phyloP scores from a whole-genome alignment of 2,797 vertebrate genomes.

The Lerista edwardsae region DNA sequence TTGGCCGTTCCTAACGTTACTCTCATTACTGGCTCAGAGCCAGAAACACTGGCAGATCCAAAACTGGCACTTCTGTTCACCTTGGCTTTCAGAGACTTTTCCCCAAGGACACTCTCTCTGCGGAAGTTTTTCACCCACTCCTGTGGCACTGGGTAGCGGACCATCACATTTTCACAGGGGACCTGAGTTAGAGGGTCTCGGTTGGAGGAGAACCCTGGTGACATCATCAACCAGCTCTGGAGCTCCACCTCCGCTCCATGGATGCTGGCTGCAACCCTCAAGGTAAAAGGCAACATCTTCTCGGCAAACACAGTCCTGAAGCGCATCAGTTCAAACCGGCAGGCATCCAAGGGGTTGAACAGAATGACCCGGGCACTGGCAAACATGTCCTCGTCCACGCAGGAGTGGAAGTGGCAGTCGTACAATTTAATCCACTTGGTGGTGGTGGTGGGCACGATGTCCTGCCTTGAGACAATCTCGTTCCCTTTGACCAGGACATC shows the following conservation, averaged over 20 bases:
- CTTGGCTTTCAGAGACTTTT: constrained; percentile 89
- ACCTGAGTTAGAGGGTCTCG: constrained; percentile 83
- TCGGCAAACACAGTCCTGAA: constrained; percentile 85
- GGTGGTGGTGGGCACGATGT: constrained; percentile 89
- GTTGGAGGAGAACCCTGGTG: constrained; percentile 86
- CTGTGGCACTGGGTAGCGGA: constrained; percentile 86
- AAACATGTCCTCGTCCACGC: constrained; percentile 82
- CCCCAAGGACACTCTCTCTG: constrained; percentile 85
- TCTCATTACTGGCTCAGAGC: constrained; percentile 90
- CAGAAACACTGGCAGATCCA: constrained; percentile 82
- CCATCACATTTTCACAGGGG: constrained; percentile 88
- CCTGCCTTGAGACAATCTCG: constrained; percentile 87
- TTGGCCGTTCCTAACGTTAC: constrained; percentile 90
- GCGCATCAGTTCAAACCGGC: constrained; percentile 86
- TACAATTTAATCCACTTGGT: constrained; percentile 87
- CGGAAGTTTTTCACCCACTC: constrained; percentile 92
- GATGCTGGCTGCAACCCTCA: constrained; percentile 84
- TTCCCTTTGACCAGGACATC: constrained; percentile 88
- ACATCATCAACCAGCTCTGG: constrained; percentile 91
- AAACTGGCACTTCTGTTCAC: constrained; percentile 90
- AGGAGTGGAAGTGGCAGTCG: constrained; percentile 81
- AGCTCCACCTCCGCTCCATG: constrained; percentile 87
- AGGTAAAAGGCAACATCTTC: constrained; percentile 86
- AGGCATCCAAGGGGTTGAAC: constrained; percentile 84
- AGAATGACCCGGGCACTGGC: constrained; percentile 75